A percentile compares a stretch with the other conserved stretches of the same genome.
Evolutionary conservation across 2,888 invertebrate species (phyloP).

Genomic region (Erebia ligea): DNA sequence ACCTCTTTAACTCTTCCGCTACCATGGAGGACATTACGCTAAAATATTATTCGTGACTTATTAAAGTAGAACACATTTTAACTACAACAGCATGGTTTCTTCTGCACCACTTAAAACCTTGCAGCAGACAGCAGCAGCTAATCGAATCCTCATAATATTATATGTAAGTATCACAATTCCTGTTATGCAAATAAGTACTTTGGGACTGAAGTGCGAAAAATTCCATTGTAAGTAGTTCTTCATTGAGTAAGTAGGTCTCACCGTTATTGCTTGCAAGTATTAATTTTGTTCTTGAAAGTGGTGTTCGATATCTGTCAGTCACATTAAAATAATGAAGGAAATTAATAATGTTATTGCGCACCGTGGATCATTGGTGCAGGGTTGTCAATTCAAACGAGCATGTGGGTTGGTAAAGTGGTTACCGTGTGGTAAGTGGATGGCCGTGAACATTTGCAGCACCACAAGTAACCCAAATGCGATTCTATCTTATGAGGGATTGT

Average conservation of each 20-base stretch:
- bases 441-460: too few relatives aligned
- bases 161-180: not conserved
- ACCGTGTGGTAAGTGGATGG: too few relatives aligned
- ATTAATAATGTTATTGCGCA: conserved; percentile 35
- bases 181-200: conserved; percentile 26
- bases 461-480: too few relatives aligned
- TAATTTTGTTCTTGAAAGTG: conserved; percentile 49
- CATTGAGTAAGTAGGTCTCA: conserved; percentile 41
- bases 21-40: too few relatives aligned
- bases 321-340: conserved; percentile 44
- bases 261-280: conserved; percentile 44
- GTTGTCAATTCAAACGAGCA: not conserved
- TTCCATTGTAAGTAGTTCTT: conserved; percentile 27
- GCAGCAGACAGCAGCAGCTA: too few relatives aligned
- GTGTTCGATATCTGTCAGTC: conserved; percentile 46
- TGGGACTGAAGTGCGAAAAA: conserved; percentile 12
- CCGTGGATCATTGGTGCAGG: conserved; percentile 25
- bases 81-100: too few relatives aligned
- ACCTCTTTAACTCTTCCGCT: too few relatives aligned
- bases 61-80: too few relatives aligned
- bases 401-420: too few relatives aligned
- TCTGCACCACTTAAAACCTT: too few relatives aligned
- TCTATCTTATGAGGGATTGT: too few relatives aligned
- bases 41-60: too few relatives aligned
- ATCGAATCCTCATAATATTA: not conserved